Evolutionary conservation across 92 coral and sea anemone species (phyloP), one percentile per base, ranked within the genome.

Genomic region (Paragorgia papillata): DNA sequence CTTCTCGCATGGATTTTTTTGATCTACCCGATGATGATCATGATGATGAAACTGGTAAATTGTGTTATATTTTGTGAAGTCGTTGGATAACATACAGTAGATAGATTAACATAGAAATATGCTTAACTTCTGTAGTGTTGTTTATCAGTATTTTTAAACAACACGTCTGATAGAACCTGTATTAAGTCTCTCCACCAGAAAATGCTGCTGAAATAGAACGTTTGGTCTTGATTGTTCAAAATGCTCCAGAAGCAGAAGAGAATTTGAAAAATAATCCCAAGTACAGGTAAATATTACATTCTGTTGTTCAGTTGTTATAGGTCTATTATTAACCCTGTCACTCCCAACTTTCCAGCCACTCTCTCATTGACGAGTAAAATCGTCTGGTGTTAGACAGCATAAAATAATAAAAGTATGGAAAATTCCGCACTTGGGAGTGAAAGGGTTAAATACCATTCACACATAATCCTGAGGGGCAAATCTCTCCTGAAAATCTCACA

Each of bases 151-250:
- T 15, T 46, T 46, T 79, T 77, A 74, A 70, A 61, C 87, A 49
- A 27, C 69, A 75, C 81, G 79, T 91, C 97, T 90, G 85, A 94
- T 91, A 91, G 96, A 86, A 89, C 90, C 87, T 94, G 80, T 94
- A 75, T 94, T 94, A 94, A 94, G 98, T 94, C 90, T 88, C 88
- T 89, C 98, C 98, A 88, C 91, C 93, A 94, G 98, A 94, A 81
- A 96, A 86, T 53, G 63, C 73, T 43, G 81, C 61, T 37, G 55
- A 70, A 19, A 76, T 79, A 30, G 85, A 87, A 63, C 54, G 18
- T 37, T 62, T 75, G 64, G 78, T 76, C 49, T 73, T 76, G 3
- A 66, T 65, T 68, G 86, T 79, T 0, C 68, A 63, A 0, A 60
- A 56, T 66, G 82, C 79, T 9, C 80, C 88, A 5, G 76, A 81